phyloP scores from a whole-genome alignment of 2,888 invertebrate species.

The Drosophila putrida region DNA sequence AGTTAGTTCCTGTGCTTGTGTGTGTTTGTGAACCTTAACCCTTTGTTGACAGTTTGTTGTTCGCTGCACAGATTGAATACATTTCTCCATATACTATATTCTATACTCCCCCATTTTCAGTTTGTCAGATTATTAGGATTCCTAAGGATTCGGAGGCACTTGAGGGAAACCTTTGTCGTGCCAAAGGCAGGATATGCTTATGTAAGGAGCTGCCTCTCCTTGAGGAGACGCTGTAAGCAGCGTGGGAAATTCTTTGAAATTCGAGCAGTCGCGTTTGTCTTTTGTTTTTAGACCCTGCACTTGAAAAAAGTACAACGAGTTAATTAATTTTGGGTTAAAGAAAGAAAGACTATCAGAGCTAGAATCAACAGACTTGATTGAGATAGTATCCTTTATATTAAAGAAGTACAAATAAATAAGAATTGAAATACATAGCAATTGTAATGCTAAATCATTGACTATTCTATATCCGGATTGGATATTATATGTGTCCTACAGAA shows the following conservation, averaged over 20 bases:
- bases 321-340: too few relatives aligned
- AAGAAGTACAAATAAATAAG: too few relatives aligned
- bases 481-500: too few relatives aligned
- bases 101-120: not conserved
- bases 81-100: slow-evolving; percentile 8
- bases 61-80: slow-evolving; percentile 3
- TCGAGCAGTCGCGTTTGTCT: slow-evolving; percentile 51
- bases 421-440: too few relatives aligned
- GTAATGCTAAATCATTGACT: too few relatives aligned
- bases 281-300: slow-evolving; percentile 13
- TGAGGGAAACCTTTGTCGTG: slow-evolving; percentile 60
- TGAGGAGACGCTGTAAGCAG: slow-evolving; percentile 61
- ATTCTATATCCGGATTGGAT: too few relatives aligned
- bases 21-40: slow-evolving; percentile 56
- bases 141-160: slow-evolving; percentile 36
- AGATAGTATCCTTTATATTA: too few relatives aligned
- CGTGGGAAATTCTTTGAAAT: slow-evolving; percentile 81
- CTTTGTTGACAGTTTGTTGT: slow-evolving; percentile 60
- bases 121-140: slow-evolving; percentile 53
- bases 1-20: slow-evolving; percentile 41
- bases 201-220: slow-evolving; percentile 42
- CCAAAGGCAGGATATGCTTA: slow-evolving; percentile 56
- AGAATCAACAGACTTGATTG: too few relatives aligned
- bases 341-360: too few relatives aligned
- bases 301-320: too few relatives aligned